Evolutionary conservation across 2,797 vertebrate species (phyloP).

Genomic region (Peromyscus aztecus): DNA sequence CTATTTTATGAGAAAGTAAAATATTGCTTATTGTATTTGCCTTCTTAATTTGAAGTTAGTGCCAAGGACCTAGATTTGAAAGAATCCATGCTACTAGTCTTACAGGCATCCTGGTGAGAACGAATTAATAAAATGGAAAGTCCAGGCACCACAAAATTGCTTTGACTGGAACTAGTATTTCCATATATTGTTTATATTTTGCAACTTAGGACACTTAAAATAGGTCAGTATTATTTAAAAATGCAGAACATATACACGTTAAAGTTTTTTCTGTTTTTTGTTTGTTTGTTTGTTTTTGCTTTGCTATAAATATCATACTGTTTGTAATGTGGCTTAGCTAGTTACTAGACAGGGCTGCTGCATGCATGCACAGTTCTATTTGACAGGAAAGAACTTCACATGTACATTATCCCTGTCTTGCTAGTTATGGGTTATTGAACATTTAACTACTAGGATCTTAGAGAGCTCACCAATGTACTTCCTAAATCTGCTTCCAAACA

Average conservation of each 20-base stretch:
- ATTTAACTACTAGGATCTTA: neutral
- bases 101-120: neutral
- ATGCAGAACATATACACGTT: neutral
- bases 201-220: neutral
- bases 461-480: neutral
- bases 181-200: neutral
- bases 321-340: neutral
- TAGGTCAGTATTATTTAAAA: neutral
- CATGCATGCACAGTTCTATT: neutral
- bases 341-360: neutral
- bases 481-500: neutral
- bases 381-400: neutral
- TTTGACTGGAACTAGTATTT: neutral
- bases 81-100: neutral
- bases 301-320: neutral
- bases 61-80: neutral
- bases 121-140: neutral
- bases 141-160: neutral
- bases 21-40: neutral
- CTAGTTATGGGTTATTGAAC: neutral
- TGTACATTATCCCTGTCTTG: neutral
- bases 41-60: constrained; percentile 31
- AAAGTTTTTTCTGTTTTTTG: neutral
- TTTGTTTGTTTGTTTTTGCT: neutral
- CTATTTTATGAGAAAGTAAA: neutral